phyloP scores from a whole-genome alignment of 2,888 invertebrate genomes.

The Mythimna lalbum region DNA sequence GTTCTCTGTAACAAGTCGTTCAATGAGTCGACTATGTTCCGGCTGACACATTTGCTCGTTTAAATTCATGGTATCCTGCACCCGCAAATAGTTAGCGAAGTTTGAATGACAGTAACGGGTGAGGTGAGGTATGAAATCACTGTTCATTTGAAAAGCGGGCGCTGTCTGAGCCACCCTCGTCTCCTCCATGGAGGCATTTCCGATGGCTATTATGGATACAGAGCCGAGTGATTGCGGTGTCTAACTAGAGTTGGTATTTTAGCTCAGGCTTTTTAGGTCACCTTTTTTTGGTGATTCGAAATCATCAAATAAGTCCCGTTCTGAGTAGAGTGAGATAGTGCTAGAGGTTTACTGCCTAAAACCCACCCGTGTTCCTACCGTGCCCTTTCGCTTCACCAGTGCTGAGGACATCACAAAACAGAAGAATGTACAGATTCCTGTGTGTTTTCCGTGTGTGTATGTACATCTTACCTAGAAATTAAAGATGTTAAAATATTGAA shows the following conservation, averaged over 20 bases:
- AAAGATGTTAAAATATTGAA: no score
- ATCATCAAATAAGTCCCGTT: no score
- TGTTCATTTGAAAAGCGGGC: conserved; percentile 69
- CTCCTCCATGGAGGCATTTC: conserved; percentile 55
- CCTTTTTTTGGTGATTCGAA: not conserved
- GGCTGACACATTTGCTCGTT: conserved; percentile 59
- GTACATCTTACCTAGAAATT: no score
- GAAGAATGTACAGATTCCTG: no score
- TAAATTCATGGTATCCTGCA: conserved; percentile 61
- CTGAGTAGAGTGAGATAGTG: no score
- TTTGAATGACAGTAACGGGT: conserved; percentile 71
- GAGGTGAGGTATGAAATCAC: conserved; percentile 71
- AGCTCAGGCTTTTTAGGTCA: conserved; percentile 12
- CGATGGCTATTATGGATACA: conserved; percentile 49
- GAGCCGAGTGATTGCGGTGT: conserved; percentile 14
- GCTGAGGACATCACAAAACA: not conserved
- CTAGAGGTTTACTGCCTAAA: no score
- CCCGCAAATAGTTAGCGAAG: conserved; percentile 69
- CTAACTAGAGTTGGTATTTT: conserved; percentile 6
- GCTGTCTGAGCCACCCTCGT: conserved; percentile 61
- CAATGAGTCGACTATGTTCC: conserved; percentile 38
- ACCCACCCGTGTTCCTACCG: no score
- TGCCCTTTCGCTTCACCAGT: no score
- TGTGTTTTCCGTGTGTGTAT: no score
- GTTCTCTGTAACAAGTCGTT: conserved; percentile 23